A percentile compares a stretch with the other conserved stretches of the same genome.
These are phyloP conservation scores for Piliocolobus tephrosceles DNA, from an alignment of 2,113 vertebrate species.

Conservation along the genomic window DNA sequence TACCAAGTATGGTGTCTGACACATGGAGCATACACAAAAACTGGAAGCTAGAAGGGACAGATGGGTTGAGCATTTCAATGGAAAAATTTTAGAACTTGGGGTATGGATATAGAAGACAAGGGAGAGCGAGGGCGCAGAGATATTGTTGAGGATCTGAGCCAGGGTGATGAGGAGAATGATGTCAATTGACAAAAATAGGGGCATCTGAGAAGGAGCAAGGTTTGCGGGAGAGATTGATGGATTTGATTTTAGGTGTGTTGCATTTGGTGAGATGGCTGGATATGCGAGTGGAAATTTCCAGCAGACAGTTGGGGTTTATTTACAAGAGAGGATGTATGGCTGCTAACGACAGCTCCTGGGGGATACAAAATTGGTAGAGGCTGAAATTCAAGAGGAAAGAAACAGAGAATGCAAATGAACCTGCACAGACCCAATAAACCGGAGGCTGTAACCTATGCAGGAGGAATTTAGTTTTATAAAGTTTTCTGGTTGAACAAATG, in stretches of 20 bases:
- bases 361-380: conserved; percentile 65
- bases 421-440: conserved; percentile 20
- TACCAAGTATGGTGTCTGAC: background rate
- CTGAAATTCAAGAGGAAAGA: conserved; percentile 73
- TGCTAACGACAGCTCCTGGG: conserved; percentile 67
- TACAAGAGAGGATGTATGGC: conserved; percentile 66
- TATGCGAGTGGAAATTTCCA: conserved; percentile 75
- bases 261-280: conserved; percentile 35
- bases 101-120: background rate
- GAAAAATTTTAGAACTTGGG: conserved; percentile 58
- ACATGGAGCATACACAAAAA: background rate
- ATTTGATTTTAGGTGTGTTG: conserved; percentile 61
- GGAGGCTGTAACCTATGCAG: background rate
- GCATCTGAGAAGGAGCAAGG: conserved; percentile 58
- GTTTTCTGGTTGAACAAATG: conserved; percentile 32
- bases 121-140: conserved; percentile 14
- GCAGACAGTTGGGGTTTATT: conserved; percentile 72
- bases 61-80: background rate
- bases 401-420: conserved; percentile 72
- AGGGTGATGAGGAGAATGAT: conserved; percentile 50
- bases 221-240: conserved; percentile 54
- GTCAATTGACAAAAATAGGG: conserved; percentile 48
- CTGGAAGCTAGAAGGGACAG: background rate
- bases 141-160: background rate
- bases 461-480: conserved; percentile 48